phyloP scores from a whole-genome alignment of 2,797 vertebrate species.

The Podargus strigoides region DNA sequence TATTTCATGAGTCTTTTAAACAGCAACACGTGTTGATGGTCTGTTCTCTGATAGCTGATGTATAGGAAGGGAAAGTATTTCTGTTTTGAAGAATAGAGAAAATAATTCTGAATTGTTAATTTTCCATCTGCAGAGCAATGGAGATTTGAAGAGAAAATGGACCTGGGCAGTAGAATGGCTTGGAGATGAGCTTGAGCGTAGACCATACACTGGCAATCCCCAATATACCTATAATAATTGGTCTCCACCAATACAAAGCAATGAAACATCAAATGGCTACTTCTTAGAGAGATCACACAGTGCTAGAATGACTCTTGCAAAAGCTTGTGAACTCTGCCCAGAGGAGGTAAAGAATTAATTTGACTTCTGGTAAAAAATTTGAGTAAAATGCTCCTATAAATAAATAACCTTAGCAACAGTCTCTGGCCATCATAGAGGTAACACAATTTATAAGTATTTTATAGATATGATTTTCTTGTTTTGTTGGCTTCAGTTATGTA shows the following conservation, averaged over 20 bases:
- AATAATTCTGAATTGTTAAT: neutral
- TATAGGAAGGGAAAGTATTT: neutral
- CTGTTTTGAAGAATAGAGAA: neutral
- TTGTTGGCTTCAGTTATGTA: neutral
- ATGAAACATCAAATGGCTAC: constrained; percentile 98
- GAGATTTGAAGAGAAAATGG: constrained; percentile 98
- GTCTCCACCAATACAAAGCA: constrained; percentile 98
- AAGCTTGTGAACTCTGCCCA: constrained; percentile 98
- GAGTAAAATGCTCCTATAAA: neutral
- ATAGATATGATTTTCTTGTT: neutral
- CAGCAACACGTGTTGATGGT: neutral
- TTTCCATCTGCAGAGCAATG: constrained; percentile 85
- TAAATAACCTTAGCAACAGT: neutral
- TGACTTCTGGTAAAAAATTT: neutral
- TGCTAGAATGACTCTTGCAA: constrained; percentile 98
- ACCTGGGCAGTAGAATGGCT: constrained; percentile 99
- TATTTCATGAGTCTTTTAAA: neutral
- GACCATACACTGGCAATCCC: constrained; percentile 96
- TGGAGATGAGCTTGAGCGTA: constrained; percentile 94
- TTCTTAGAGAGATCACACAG: constrained; percentile 99
- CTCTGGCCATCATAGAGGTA: neutral
- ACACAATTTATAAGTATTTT: neutral
- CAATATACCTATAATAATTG: constrained; percentile 99
- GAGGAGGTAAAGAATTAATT: constrained; percentile 87
- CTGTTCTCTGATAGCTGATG: neutral